Evolutionary conservation across 2,888 invertebrate genomes (phyloP).

Genomic region (Drosophila sordidula): DNA sequence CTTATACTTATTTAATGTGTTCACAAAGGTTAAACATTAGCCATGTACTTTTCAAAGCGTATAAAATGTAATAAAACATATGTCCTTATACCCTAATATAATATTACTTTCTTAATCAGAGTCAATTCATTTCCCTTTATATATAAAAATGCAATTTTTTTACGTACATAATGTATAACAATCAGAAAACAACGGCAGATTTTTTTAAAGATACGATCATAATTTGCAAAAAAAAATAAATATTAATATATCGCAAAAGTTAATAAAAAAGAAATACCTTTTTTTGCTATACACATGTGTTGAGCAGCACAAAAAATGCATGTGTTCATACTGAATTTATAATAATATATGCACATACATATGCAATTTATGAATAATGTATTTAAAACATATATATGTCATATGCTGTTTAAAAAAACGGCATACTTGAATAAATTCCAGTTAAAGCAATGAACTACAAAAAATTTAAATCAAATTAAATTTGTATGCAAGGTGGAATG

Average conservation of each 20-base stretch:
- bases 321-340: background rate
- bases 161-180: too few species aligned
- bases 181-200: too few species aligned
- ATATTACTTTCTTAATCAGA: too few species aligned
- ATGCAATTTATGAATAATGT: background rate
- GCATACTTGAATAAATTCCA: background rate
- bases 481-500: background rate
- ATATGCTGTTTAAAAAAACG: background rate
- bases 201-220: too few species aligned
- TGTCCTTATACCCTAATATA: too few species aligned
- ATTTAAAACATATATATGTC: background rate
- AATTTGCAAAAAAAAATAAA: background rate
- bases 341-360: background rate
- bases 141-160: too few species aligned
- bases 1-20: constrained; percentile 36
- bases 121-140: too few species aligned
- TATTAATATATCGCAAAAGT: background rate
- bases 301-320: background rate
- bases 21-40: constrained; percentile 15
- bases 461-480: background rate
- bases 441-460: background rate
- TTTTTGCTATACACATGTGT: background rate
- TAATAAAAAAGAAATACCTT: background rate
- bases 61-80: too few species aligned
- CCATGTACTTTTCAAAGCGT: background rate